These are phyloP conservation scores for Cherax destructor DNA, from an alignment of 1,140 invertebrate species.

Conservation along the genomic window DNA sequence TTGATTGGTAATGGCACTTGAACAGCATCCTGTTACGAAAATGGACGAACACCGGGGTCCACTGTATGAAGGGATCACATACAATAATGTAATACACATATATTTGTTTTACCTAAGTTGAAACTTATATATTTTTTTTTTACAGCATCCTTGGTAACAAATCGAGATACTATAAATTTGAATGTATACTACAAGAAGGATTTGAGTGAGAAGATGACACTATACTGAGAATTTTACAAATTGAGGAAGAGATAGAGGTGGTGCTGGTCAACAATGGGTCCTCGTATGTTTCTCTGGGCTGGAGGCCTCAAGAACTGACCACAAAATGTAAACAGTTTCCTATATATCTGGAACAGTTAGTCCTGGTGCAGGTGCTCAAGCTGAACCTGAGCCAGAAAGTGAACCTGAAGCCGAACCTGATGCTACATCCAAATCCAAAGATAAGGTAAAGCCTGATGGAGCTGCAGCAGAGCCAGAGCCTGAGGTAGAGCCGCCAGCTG, in stretches of 20 bases:
- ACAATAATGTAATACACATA: too few relatives aligned
- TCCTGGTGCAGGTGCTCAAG: slow-evolving; percentile 74
- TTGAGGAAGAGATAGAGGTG: slow-evolving; percentile 88
- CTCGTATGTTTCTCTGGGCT: slow-evolving; percentile 90
- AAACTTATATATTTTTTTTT: slow-evolving; percentile 22
- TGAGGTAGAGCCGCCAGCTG: neutral
- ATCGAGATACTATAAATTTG: slow-evolving; percentile 81
- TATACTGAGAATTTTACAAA: slow-evolving; percentile 89
- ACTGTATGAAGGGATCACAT: too few relatives aligned
- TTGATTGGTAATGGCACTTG: too few relatives aligned
- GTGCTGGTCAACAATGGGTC: slow-evolving; percentile 88
- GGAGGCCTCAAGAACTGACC: slow-evolving; percentile 84
- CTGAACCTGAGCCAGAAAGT: slow-evolving; percentile 71
- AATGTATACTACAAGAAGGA: slow-evolving; percentile 82
- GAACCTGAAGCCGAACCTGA: slow-evolving; percentile 52
- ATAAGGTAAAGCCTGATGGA: slow-evolving; percentile 74
- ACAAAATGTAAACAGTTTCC: slow-evolving; percentile 85
- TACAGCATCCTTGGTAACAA: slow-evolving; percentile 81
- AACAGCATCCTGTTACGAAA: too few relatives aligned
- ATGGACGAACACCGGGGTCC: too few relatives aligned
- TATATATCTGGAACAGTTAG: slow-evolving; percentile 61
- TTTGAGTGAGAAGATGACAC: slow-evolving; percentile 83
- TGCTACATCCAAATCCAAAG: slow-evolving; percentile 36
- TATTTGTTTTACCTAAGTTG: too few relatives aligned
- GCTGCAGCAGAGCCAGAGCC: slow-evolving; percentile 61